Conservation (phyloP, 2,113 vertebrate genomes). For the Eclectus roratus region DNA sequence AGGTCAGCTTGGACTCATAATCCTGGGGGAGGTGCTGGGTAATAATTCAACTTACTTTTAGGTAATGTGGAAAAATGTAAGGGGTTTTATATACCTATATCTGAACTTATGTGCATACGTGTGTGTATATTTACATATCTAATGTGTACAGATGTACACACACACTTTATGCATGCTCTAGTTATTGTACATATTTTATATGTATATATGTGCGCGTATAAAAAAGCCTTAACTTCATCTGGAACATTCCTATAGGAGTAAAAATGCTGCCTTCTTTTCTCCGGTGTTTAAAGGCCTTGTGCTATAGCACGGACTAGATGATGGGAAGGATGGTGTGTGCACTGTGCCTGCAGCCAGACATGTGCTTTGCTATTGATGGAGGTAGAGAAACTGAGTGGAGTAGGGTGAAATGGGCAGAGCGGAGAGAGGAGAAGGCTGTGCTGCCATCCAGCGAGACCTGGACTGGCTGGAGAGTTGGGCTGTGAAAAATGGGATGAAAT, state of each 20-base stretch:
- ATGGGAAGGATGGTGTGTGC: background rate
- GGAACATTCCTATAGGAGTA: background rate
- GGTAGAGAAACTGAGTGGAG: background rate
- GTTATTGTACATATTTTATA: background rate
- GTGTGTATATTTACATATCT: background rate
- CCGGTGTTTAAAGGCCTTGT: background rate
- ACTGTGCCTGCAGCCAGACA: background rate
- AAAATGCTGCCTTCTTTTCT: background rate
- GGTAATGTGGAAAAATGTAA: background rate
- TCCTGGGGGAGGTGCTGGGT: background rate
- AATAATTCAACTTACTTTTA: background rate
- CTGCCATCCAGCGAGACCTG: too few relatives aligned
- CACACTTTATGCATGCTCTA: background rate
- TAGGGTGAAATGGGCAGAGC: background rate
- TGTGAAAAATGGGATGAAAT: too few relatives aligned
- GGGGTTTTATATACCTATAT: background rate
- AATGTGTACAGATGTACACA: too few relatives aligned
- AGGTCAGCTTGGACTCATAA: background rate
- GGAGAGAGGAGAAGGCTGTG: background rate
- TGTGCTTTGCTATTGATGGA: background rate
- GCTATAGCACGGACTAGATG: background rate
- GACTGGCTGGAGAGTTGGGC: too few relatives aligned
- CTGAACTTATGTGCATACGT: fast-evolving
- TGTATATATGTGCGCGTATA: too few relatives aligned
- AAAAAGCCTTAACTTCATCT: background rate